These are phyloP conservation scores for Rhabdomys dilectus DNA, from an alignment of 2,113 vertebrate species.

Conservation along the genomic window DNA sequence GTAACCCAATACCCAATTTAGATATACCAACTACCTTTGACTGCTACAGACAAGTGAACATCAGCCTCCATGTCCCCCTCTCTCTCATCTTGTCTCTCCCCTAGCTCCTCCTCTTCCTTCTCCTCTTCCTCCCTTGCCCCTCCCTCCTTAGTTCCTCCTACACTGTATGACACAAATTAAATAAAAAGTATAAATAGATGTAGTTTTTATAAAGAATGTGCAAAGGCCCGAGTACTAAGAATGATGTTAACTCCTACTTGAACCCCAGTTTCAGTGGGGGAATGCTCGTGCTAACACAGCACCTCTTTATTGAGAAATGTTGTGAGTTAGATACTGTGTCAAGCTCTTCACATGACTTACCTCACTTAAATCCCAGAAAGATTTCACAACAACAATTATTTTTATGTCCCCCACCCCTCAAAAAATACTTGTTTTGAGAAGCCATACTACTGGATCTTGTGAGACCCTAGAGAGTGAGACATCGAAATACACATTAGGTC, in stretches of 20 bases:
- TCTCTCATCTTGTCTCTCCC: too few species aligned
- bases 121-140: too few species aligned
- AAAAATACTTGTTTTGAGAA: neutral
- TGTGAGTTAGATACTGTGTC: neutral
- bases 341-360: neutral
- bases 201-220: neutral
- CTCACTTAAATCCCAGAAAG: slow-evolving; percentile 40
- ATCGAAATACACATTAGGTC: neutral
- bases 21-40: too few species aligned
- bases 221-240: neutral
- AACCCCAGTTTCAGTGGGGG: neutral
- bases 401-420: neutral
- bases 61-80: too few species aligned
- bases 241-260: neutral
- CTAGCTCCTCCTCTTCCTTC: too few species aligned
- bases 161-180: neutral
- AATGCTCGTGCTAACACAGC: neutral
- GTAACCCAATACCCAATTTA: too few species aligned
- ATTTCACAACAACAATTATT: neutral
- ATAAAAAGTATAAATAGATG: neutral
- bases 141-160: too few species aligned
- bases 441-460: neutral
- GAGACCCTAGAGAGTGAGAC: neutral
- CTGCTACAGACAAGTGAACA: too few species aligned
- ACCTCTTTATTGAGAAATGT: neutral